Evolutionary conservation across 37 sponge, comb jelly and placozoan species (phyloP), one percentile per base, ranked within the genome.

Genomic region (Ephydatia muelleri): DNA sequence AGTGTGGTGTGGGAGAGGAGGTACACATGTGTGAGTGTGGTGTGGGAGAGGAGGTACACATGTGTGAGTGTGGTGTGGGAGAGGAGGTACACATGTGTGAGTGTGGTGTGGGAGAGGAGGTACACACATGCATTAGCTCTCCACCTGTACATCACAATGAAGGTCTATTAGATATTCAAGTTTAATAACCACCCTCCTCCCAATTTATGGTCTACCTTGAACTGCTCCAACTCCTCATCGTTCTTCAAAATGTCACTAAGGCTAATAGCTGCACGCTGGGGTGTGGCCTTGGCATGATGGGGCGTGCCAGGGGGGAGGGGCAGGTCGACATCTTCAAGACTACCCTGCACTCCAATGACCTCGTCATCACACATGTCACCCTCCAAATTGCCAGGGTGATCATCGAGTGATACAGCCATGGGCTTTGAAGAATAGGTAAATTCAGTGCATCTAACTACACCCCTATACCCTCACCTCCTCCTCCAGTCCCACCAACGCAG

Each of bases 221-320:
- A 93, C 49, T 84, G 75, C 65, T 93, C 94, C 27, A 86, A 37
- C 32, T 93, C 94, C 34, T 33, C 77, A 35, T 79, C 68, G 38
- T 91, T 66, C 23, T 79, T 65, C 37, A 91, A 27, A 33, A 91
- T 79, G 68, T 91, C 83, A 67, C 65, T 67, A 27, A 91, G 69
- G 36, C 57, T 36, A 25, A 81, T 67, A 0, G 71, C 84, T 27
- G 35, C 4, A 25, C 29, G 29, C 28, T 75, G 84, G 33, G 75
- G 64, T 26, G 36, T 47, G 5, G 23, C 66, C 65, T 26, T 71
- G 29, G 30, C 21, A 21, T 33, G 72, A 9, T 71, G 64, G 49
- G 72, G 72, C 22, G 31, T 19, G 82, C 47, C 39, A n/a, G 72
- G 71, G 72, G 65, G 34, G 30, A 4, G 39, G 64, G 43, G 65